These are phyloP conservation scores for Eumacrocentrus americanus DNA, from an alignment of 2,888 invertebrate species.

Conservation along the genomic window DNA sequence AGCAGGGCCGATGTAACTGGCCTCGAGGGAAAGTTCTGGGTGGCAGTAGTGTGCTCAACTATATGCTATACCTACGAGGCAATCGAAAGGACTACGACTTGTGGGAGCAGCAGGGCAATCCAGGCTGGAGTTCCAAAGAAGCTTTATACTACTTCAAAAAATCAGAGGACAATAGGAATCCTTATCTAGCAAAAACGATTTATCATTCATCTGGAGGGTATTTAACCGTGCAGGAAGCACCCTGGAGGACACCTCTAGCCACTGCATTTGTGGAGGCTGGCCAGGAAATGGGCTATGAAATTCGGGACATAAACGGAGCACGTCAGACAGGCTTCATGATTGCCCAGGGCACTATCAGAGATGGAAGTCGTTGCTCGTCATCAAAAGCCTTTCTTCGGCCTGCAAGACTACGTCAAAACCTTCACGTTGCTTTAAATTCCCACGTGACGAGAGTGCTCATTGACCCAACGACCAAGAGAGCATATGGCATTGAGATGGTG, in stretches of 20 bases:
- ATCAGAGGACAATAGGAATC: conserved; percentile 89
- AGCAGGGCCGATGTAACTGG: conserved; percentile 85
- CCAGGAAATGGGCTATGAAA: conserved; percentile 82
- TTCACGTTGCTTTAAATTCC: conserved; percentile 83
- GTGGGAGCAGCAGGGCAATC: conserved; percentile 87
- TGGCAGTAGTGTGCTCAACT: conserved; percentile 87
- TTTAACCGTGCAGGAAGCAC: conserved; percentile 83
- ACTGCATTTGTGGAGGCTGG: conserved; percentile 84
- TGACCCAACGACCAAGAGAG: conserved; percentile 69
- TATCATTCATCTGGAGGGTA: conserved; percentile 84
- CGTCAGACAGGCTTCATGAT: conserved; percentile 89
- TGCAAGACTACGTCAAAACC: conserved; percentile 77
- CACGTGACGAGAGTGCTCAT: conserved; percentile 70
- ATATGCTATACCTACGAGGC: conserved; percentile 90
- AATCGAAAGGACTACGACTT: conserved; percentile 88
- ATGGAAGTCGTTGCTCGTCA: conserved; percentile 86
- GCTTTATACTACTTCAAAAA: conserved; percentile 86
- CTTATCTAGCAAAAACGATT: conserved; percentile 78
- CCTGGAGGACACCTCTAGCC: conserved; percentile 83
- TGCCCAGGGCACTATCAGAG: conserved; percentile 79
- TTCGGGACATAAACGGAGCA: conserved; percentile 86
- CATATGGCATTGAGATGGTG: conserved; percentile 83
- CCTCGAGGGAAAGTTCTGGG: conserved; percentile 91
- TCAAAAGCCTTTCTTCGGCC: conserved; percentile 87
- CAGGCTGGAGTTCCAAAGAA: conserved; percentile 85